phyloP scores from a whole-genome alignment of 2,797 vertebrate species.

The Sorex maritimensis region DNA sequence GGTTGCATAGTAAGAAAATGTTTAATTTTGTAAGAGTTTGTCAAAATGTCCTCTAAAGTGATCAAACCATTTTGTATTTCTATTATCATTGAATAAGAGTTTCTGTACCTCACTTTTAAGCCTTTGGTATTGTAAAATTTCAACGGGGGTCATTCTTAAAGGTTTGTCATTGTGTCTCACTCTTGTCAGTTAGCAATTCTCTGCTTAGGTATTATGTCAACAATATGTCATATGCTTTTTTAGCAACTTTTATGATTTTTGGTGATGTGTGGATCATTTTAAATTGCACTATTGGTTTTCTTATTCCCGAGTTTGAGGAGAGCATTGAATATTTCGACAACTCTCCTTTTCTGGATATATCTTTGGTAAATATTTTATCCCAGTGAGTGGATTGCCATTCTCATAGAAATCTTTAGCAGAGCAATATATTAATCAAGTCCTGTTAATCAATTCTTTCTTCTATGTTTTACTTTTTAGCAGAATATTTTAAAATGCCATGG shows the following conservation, averaged over 20 bases:
- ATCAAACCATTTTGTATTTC: neutral
- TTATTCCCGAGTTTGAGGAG: slow-evolving; percentile 17
- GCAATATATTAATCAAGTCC: neutral
- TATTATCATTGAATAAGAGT: neutral
- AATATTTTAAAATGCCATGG: too few relatives aligned
- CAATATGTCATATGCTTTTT: too few relatives aligned
- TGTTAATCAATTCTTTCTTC: neutral
- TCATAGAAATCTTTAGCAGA: neutral
- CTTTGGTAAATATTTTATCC: slow-evolving; percentile 13
- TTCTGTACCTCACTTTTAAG: neutral
- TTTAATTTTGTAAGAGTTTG: neutral
- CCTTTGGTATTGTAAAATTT: neutral
- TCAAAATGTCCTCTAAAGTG: neutral
- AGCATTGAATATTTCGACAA: neutral
- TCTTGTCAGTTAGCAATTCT: too few relatives aligned
- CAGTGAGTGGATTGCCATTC: neutral
- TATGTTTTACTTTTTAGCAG: neutral
- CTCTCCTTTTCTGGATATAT: neutral
- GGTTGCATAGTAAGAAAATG: neutral
- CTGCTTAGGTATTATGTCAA: too few relatives aligned
- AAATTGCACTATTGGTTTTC: neutral
- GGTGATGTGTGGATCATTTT: neutral
- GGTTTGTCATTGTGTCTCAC: too few relatives aligned
- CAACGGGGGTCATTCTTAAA: too few relatives aligned
- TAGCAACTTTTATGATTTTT: too few relatives aligned